Evolutionary conservation across 2,888 invertebrate genomes (phyloP), one percentile per base, ranked within the genome.

Genomic region (Lasiommata megera): DNA sequence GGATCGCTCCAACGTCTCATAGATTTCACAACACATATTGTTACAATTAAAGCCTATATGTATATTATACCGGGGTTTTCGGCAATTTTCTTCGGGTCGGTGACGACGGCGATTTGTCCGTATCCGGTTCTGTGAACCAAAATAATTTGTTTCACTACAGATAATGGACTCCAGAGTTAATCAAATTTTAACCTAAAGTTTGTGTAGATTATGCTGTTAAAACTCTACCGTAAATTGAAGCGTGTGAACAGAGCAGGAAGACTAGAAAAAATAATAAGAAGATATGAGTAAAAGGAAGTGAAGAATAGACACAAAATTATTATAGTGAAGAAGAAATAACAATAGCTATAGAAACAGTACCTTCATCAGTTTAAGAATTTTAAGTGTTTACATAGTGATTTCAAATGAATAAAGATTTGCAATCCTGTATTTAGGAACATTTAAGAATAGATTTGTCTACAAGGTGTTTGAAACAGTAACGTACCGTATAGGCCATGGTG

Each of bases 1-100:
- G 68, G 68, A 63, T 65, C 63, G 80, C 81, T 84, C 57, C 83
- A 82, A 77, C 82, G 83, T 85, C 83, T 83, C 78, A 79, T 85
- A 85, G 88, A 82, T 80, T 53, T 91, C 88, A 92, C 89, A 92
- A 91, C 92, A 92, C 88, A 89, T 89, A 92, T 91, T 81, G 85
- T 87, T 85, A 89, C 82, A 83, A 79, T 82, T 84, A 88, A 86
- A 88, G 80, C 88, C 88, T 88, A 90, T 85, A 84, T 90, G 85
- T 84, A 92, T 92, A 94, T 96, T 96, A 96, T 96, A 97, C 97
- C 95, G 97, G 97, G 91, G 97, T 97, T 94, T 97, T 97, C 88
- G 97, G 97, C 92, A 98, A 93, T 95, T 97, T 97, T 93, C 97
- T 94, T 93, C 97, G 93, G 71, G 97, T 96, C 77, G 97, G 96